phyloP scores from a whole-genome alignment of 92 coral and sea anemone genomes.

The Bergia puertoricense region DNA sequence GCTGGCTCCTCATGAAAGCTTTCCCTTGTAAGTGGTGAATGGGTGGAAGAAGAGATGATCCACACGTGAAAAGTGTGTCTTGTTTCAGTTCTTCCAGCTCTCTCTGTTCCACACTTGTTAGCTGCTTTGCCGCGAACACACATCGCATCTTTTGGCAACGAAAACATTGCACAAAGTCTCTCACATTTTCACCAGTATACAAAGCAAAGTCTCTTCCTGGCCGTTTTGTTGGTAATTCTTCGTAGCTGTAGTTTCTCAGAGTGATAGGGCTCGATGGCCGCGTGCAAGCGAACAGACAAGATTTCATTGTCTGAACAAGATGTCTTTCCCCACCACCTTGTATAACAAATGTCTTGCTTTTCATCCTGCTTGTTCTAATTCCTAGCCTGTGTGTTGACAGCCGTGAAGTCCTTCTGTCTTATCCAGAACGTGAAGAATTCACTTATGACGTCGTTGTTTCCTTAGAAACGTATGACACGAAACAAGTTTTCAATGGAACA shows the following conservation, averaged over 20 bases:
- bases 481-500: background rate
- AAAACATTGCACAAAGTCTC: conserved; percentile 44
- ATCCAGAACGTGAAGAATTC: background rate
- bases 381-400: conserved; percentile 23
- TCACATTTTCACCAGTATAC: conserved; percentile 40
- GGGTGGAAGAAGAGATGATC: conserved; percentile 36
- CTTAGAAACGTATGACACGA: conserved; percentile 5
- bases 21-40: conserved; percentile 31
- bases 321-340: conserved; percentile 9
- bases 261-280: conserved; percentile 31
- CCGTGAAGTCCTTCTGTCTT: background rate
- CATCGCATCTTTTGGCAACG: conserved; percentile 47
- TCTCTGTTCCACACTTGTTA: conserved; percentile 27
- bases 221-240: conserved; percentile 22
- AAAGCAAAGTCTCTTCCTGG: conserved; percentile 35
- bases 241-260: conserved; percentile 7
- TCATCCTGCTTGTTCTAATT: conserved; percentile 10
- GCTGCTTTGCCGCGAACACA: conserved; percentile 36
- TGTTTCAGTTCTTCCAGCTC: conserved; percentile 22
- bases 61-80: conserved; percentile 37
- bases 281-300: conserved; percentile 40
- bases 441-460: conserved; percentile 31
- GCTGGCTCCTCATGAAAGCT: conserved; percentile 38
- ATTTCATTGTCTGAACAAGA: conserved; percentile 28
- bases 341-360: conserved; percentile 30